These are phyloP conservation scores for Julus scandinavius DNA, from an alignment of 2,888 invertebrate genomes.

Conservation along the genomic window DNA sequence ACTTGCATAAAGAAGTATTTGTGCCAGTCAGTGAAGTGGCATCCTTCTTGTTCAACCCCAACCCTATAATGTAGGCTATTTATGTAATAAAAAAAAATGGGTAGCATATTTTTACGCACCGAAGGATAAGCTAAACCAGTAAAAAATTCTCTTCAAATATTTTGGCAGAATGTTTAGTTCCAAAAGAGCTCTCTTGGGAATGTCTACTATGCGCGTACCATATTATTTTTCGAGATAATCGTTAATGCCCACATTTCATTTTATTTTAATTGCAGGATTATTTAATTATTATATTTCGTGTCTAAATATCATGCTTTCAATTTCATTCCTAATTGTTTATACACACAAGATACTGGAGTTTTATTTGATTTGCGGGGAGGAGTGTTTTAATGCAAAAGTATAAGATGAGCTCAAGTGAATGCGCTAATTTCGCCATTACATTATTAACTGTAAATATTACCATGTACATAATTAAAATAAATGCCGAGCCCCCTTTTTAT, in stretches of 20 bases:
- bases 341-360: neutral
- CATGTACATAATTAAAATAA: neutral
- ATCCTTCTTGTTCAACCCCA: neutral
- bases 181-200: neutral
- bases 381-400: neutral
- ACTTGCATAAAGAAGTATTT: conserved; percentile 9
- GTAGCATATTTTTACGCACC: neutral
- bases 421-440: neutral
- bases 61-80: neutral
- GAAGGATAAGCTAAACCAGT: conserved; percentile 1
- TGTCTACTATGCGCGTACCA: neutral
- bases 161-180: neutral
- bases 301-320: neutral
- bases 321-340: neutral
- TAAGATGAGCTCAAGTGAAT: neutral
- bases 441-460: conserved; percentile 29
- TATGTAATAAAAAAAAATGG: conserved; percentile 1
- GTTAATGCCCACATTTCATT: neutral
- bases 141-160: neutral
- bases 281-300: neutral
- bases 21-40: neutral
- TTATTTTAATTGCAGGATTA: conserved; percentile 2
- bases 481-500: neutral
- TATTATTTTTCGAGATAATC: neutral
- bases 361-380: neutral